Conservation (phyloP, 2,888 invertebrate genomes). For the Griposia aprilina region DNA sequence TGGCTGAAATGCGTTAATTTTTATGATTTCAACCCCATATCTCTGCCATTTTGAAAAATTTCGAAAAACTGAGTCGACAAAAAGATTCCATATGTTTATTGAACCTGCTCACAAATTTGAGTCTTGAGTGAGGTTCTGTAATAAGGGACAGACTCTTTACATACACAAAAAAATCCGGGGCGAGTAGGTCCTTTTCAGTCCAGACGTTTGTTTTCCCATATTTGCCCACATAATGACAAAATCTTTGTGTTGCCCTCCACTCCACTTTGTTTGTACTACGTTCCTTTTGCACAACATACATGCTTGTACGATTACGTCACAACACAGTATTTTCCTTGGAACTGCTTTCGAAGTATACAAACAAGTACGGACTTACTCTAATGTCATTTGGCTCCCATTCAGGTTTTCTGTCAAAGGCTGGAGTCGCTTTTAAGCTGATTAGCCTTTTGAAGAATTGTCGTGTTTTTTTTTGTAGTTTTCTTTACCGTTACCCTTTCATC, state of each 20-base stretch:
- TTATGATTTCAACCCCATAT: too few relatives aligned
- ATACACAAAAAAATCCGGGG: neutral
- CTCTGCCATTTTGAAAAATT: too few relatives aligned
- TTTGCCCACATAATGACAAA: slow-evolving; percentile 13
- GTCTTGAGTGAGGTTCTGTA: too few relatives aligned
- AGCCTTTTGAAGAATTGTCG: slow-evolving; percentile 70
- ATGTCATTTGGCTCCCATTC: slow-evolving; percentile 74
- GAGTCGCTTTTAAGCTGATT: slow-evolving; percentile 77
- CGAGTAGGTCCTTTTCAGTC: neutral
- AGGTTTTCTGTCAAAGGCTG: slow-evolving; percentile 66
- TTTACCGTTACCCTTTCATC: slow-evolving; percentile 37
- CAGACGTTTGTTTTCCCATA: slow-evolving; percentile 1
- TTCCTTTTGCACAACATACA: slow-evolving; percentile 48
- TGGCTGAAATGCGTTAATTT: too few relatives aligned
- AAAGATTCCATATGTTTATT: too few relatives aligned
- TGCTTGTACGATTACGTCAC: slow-evolving; percentile 40
- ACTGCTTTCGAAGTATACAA: slow-evolving; percentile 27
- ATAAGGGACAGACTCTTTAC: neutral
- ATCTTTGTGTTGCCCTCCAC: slow-evolving; percentile 17
- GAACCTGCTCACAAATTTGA: too few relatives aligned
- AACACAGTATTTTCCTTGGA: slow-evolving; percentile 23
- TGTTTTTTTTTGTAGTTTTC: slow-evolving; percentile 46
- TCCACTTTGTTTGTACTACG: slow-evolving; percentile 27
- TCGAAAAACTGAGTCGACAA: too few relatives aligned
- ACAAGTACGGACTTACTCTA: slow-evolving; percentile 62